These are phyloP conservation scores for Smutsia gigantea DNA, from an alignment of 2,797 vertebrate species.

Conservation along the genomic window DNA sequence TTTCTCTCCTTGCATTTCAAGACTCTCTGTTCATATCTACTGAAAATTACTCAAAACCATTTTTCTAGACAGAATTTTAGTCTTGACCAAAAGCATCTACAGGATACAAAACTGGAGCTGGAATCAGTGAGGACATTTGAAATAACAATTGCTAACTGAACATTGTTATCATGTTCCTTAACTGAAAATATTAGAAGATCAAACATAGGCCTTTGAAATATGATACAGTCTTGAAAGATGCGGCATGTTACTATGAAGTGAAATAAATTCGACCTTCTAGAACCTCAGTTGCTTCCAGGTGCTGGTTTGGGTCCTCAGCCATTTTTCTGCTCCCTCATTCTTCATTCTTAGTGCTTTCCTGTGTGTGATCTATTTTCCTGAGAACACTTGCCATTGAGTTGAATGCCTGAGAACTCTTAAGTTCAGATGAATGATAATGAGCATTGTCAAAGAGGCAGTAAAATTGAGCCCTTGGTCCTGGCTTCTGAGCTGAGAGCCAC, in stretches of 20 bases:
- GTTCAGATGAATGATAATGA: constrained; percentile 84
- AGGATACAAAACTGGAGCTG: not conserved
- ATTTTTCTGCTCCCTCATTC: constrained; percentile 54
- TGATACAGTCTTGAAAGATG: not conserved
- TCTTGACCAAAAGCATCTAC: not conserved
- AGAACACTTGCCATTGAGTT: constrained; percentile 47
- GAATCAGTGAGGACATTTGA: not conserved
- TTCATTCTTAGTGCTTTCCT: constrained; percentile 43
- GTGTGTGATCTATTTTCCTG: constrained; percentile 56
- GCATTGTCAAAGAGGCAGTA: constrained; percentile 83
- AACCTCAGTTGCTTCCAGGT: not conserved
- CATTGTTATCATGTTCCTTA: not conserved
- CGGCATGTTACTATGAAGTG: not conserved
- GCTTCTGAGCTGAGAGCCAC: constrained; percentile 86
- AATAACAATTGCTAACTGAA: not conserved
- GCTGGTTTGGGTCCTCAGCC: not conserved
- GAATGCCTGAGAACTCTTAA: constrained; percentile 70
- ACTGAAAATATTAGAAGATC: not conserved
- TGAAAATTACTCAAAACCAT: constrained; percentile 13
- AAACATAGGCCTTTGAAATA: not conserved
- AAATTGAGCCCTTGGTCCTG: constrained; percentile 81
- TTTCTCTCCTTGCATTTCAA: not conserved
- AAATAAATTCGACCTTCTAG: not conserved
- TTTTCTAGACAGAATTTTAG: not conserved
- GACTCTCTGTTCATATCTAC: not conserved